Base-by-base conservation (phyloP, 1,140 invertebrate species). In the Varroa destructor region DNA sequence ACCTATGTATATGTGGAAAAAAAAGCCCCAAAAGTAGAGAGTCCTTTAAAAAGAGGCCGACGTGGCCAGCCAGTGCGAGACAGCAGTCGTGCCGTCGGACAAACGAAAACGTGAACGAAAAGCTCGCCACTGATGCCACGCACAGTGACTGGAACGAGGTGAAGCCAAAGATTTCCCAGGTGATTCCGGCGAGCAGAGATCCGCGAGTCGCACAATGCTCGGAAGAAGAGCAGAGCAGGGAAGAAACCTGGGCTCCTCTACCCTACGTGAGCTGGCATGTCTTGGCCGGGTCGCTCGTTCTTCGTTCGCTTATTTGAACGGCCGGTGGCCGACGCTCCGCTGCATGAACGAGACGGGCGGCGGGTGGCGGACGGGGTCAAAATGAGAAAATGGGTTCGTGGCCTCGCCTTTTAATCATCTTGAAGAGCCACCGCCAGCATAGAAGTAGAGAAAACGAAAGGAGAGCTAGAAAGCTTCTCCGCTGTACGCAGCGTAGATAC, bases 381-480 rank as follows among this genome's bases (percentile, higher is more conserved):
- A 51, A 51, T 8, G 46, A 8, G 46, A 51, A 51, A 51, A 51
- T 51, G 46, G 46, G 46, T 51, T 51, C 61, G 37, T 40, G 12
- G 61, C 46, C 46, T 46, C 40, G 61, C 61, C 40, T 67, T 67
- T 67, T 67, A 67, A 67, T 67, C 61, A 67, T 67, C 61, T 67
- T 67, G 61, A 67, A 67, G 61, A 67, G 61, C 61, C 61, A 46
- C 14, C 61, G 42, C 25, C 57, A 58, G 42, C 25, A 58, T 37
- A 58, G 57, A 58, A 14, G 42, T 37, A 25, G 57, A n/a, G 55
- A 58, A 3, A 42, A 58, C 57, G 57, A 58, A 42, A 58, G 3
- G 57, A 58, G 42, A 12, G 25, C 57, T 37, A 67, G 46, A 67
- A 2, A 46, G 46, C 40, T 51, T 3, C 46, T 51, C 4, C 46